Evolutionary conservation across 2,113 vertebrate species (phyloP).

Genomic region (Piprites chloris): DNA sequence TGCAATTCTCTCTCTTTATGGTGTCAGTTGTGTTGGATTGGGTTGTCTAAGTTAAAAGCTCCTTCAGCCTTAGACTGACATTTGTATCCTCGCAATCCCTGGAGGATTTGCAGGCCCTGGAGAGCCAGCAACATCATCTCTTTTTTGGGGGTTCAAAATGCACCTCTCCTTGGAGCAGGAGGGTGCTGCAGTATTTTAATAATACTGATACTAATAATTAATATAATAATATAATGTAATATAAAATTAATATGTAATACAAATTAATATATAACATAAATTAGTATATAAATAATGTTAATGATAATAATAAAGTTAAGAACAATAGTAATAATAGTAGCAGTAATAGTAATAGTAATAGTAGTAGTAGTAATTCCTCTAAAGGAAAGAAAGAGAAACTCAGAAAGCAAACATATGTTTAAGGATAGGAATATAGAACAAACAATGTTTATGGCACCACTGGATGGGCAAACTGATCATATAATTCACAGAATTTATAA

Average conservation of each 20-base stretch:
- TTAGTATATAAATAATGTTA: background rate
- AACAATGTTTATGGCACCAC: background rate
- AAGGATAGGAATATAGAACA: background rate
- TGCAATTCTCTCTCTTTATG: background rate
- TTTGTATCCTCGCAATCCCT: background rate
- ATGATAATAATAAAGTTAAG: background rate
- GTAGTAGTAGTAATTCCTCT: background rate
- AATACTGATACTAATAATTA: too few species aligned
- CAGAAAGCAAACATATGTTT: background rate
- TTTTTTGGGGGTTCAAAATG: background rate
- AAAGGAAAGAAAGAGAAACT: background rate
- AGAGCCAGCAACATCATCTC: accelerated
- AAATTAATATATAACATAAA: too few species aligned
- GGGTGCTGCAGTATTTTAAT: background rate
- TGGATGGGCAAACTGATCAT: background rate
- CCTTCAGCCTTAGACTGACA: background rate
- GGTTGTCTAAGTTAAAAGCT: background rate
- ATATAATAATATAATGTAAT: too few species aligned
- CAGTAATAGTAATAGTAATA: background rate
- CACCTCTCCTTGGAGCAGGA: background rate
- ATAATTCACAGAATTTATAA: background rate
- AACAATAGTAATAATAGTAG: background rate
- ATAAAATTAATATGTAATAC: too few species aligned
- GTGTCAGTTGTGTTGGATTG: background rate
- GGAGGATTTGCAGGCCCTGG: background rate